These are phyloP conservation scores for Lutraria lutraria DNA, from an alignment of 2,888 invertebrate species.

Conservation along the genomic window DNA sequence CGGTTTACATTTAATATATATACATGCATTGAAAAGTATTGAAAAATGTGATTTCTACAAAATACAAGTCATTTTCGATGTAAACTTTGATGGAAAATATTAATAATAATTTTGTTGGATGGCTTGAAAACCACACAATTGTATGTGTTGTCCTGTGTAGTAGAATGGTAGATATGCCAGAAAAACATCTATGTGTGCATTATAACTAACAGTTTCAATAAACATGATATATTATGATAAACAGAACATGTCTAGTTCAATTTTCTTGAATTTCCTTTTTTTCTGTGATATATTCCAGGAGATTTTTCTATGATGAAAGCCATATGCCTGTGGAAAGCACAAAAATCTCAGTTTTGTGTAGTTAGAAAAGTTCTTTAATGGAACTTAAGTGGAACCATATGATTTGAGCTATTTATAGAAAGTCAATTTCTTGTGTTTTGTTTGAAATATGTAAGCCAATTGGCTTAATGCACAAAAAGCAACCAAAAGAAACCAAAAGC, in stretches of 20 bases:
- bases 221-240: conserved; percentile 21
- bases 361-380: not conserved
- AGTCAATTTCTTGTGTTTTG: conserved; percentile 10
- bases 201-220: conserved; percentile 26
- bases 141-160: not conserved
- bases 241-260: conserved; percentile 27
- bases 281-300: not conserved
- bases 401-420: conserved; percentile 17
- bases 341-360: conserved; percentile 20
- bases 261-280: conserved; percentile 28
- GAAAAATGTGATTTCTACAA: no score
- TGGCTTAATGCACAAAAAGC: not conserved
- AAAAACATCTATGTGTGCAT: not conserved
- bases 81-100: no score
- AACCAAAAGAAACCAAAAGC: not conserved
- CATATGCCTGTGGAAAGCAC: conserved; percentile 18
- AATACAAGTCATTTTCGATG: no score
- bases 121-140: not conserved
- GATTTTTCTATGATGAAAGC: conserved; percentile 4
- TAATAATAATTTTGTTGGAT: no score
- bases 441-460: not conserved
- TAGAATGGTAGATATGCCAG: not conserved
- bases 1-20: no score
- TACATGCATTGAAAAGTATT: no score
- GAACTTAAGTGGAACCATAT: conserved; percentile 20